Evolutionary conservation across 2,113 vertebrate genomes (phyloP), one percentile per base, ranked within the genome.

Genomic region (Oreochromis aureus): DNA sequence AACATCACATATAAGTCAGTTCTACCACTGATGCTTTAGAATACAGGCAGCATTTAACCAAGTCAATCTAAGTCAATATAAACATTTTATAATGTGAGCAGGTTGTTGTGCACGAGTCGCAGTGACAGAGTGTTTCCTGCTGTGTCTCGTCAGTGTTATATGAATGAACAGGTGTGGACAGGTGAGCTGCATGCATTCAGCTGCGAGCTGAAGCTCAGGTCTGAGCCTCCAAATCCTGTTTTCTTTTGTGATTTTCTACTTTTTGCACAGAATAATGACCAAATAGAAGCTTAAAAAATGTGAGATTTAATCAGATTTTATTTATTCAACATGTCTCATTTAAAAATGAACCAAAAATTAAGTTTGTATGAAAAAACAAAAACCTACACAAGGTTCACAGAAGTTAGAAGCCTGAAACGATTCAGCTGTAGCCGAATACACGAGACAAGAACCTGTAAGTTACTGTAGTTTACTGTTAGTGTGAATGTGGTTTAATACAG

Each of bases 371-470:
- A 24, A 24, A 24, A 24, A 24, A 24, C 3, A 24, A 24, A 24
- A 24, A 3, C 24, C 24, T 24, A 24, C 24, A 24, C 24, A 24
- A 24, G 24, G 36, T 15, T 41, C 5, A 44, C 66, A 44, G 66
- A 71, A 0, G 22, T 2, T 7, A 71, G 66, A 71, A 24, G 13
- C 66, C 22, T 46, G 22, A 44, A 46, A 73, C 0, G 63, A 0
- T 69, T 0, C 0, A 73, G 2, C 66, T 73, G 11, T 5, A 22
- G 36, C 36, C 0, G 1, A 71, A 71, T 13, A 69, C 32, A 63
- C 2, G 34, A 39, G 19, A 63, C 11, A 15, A 44, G 12, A 24
- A 15, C 19, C 66, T 71, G 34, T 41, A 69, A 22, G 11, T 71
- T 6, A 44, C 7, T 10, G 41, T 6, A 73, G 66, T 27, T 46